phyloP scores from a whole-genome alignment of 2,113 vertebrate genomes.

The Daphoenositta chrysoptera region DNA sequence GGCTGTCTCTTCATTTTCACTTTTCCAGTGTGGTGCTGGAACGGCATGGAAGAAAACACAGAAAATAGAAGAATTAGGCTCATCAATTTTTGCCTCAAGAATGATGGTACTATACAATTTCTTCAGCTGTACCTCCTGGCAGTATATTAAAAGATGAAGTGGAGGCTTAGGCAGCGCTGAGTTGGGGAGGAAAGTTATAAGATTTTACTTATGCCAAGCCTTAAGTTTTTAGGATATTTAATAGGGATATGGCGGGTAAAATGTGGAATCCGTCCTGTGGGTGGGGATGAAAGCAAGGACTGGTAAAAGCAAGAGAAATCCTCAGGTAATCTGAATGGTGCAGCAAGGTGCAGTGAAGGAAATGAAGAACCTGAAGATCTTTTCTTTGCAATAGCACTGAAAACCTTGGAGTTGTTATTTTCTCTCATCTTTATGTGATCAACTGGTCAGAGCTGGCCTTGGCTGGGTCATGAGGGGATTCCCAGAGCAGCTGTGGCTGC shows the following conservation, averaged over 20 bases:
- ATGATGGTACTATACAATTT: neutral
- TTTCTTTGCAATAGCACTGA: neutral
- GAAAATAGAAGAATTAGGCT: neutral
- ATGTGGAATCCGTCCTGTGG: neutral
- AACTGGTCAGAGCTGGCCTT: neutral
- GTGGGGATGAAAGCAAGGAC: neutral
- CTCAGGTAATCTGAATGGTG: neutral
- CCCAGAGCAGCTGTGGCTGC: neutral
- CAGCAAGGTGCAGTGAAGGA: neutral
- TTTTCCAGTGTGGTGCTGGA: neutral
- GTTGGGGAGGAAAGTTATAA: neutral
- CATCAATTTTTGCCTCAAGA: neutral
- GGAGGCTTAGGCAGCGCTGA: neutral
- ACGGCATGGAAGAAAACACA: neutral
- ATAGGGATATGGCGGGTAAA: neutral
- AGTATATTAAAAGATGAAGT: neutral
- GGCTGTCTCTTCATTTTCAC: neutral
- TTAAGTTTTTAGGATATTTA: neutral
- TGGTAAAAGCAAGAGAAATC: neutral
- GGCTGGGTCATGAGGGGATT: neutral
- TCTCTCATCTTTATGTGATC: neutral
- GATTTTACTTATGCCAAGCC: neutral
- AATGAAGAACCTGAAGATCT: neutral
- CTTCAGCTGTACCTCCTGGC: neutral
- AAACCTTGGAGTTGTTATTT: neutral